Evolutionary conservation across 2,888 invertebrate genomes (phyloP).

Genomic region (Lasioglossum vierecki): DNA sequence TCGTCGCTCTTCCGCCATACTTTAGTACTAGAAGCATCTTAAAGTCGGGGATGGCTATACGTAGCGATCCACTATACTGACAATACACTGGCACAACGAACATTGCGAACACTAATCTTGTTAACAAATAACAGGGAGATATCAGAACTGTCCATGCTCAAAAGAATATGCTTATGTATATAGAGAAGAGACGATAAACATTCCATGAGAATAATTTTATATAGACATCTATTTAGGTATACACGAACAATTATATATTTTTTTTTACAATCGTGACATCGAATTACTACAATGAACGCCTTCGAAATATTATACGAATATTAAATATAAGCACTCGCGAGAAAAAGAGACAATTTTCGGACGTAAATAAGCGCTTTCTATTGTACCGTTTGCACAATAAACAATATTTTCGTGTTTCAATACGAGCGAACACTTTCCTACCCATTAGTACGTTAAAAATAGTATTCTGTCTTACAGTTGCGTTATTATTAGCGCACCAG

Average conservation of each 20-base stretch:
- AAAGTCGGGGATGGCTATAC: background rate
- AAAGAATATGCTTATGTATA: background rate
- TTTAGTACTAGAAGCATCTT: background rate
- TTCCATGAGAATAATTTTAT: conserved; percentile 28
- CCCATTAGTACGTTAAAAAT: conserved; percentile 23
- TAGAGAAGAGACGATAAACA: conserved; percentile 6
- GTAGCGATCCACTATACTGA: background rate
- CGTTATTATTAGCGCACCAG: conserved; percentile 20
- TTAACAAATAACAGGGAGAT: background rate
- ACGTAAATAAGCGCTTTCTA: conserved; percentile 41
- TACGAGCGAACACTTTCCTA: conserved; percentile 31
- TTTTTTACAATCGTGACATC: conserved; percentile 3
- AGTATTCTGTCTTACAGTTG: conserved; percentile 8
- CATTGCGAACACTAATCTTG: background rate
- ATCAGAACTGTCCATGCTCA: background rate
- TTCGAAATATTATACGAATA: conserved; percentile 5
- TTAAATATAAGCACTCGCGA: conserved; percentile 29
- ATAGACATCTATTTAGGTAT: background rate
- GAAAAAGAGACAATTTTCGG: background rate
- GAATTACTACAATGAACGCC: background rate
- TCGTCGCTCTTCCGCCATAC: background rate
- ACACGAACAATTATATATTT: background rate
- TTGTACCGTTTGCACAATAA: conserved; percentile 52
- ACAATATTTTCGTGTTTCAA: conserved; percentile 35
- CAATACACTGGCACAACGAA: background rate